Base-by-base conservation (phyloP, 2,888 invertebrate species). In the Erebia aethiops region DNA sequence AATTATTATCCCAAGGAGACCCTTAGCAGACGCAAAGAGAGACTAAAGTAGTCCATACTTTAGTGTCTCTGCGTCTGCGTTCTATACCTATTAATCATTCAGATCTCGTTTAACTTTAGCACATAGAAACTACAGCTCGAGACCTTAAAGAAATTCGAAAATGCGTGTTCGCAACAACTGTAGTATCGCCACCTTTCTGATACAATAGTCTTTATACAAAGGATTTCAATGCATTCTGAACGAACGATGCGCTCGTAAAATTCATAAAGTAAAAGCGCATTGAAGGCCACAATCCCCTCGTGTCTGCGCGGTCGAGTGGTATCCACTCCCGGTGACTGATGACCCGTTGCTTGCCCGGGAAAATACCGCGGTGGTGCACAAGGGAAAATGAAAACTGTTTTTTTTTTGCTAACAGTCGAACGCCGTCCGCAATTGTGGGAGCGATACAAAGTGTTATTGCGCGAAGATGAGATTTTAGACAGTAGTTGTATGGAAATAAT, bases 211-310 rank as follows among this genome's bases (percentile, higher is more conserved):
- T 14, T n/a, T n/a, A 41, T 62, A 62, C 62, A 62, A 62, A 62
- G 21, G 46, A 46, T 49, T 62, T 49, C 62, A 62, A 62, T 46
- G 49, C 46, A 62, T 49, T 62, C 43, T 7, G 43, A 46, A 9
- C 21, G 54, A 43, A 46, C 46, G 46, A 64, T 21, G 41, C 56
- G 65, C 65, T 56, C 41, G 56, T 78, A 75, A 62, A 79, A 79
- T 80, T 78, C 77, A 76, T 77, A 75, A 78, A 79, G 81, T 79
- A 86, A 89, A 87, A 89, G 84, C 86, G 87, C 87, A 89, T 79
- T 80, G 84, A 87, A 82, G 75, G 81, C 80, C 78, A 81, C 83
- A 85, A 85, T 86, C 83, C 86, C 83, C 84, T 81, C 77, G 76
- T 78, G 77, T 78, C 75, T 84, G 74, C 72, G 72, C 80, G 82